phyloP scores from a whole-genome alignment of 2,888 invertebrate genomes.

The Notocelia uddmanniana region DNA sequence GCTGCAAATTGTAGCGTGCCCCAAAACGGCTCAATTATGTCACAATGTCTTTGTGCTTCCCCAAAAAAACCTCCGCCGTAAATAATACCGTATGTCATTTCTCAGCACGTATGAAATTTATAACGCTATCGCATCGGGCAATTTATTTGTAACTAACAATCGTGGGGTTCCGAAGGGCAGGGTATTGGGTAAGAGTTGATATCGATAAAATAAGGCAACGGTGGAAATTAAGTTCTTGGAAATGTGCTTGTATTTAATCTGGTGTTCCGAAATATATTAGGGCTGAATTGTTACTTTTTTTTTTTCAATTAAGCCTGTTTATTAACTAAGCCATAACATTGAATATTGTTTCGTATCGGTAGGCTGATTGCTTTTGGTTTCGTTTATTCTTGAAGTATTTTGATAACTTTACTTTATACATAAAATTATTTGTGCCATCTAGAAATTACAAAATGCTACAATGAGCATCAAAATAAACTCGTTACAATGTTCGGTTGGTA shows the following conservation, averaged over 20 bases:
- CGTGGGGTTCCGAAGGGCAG: conserved; percentile 30
- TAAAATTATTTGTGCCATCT: no score
- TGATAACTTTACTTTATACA: no score
- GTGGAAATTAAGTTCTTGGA: not conserved
- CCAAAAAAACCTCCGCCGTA: conserved; percentile 77
- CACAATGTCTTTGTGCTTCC: conserved; percentile 82
- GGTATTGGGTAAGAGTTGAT: conserved; percentile 17
- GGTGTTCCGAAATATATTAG: not conserved
- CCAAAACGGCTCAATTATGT: conserved; percentile 82
- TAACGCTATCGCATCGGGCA: conserved; percentile 79
- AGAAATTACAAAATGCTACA: not conserved
- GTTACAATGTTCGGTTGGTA: not conserved
- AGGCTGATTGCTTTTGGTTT: no score
- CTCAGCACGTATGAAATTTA: conserved; percentile 86
- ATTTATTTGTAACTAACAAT: conserved; percentile 78
- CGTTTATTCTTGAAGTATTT: no score
- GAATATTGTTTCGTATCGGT: no score
- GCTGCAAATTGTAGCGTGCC: conserved; percentile 64
- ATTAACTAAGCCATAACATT: no score
- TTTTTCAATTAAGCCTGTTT: no score
- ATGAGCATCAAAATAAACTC: not conserved
- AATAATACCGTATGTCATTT: conserved; percentile 86
- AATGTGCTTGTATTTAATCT: conserved; percentile 4
- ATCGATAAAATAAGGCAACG: conserved; percentile 21
- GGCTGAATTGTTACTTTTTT: no score